Evolutionary conservation across 2,888 invertebrate genomes (phyloP).

Genomic region (Dryococelus australis): DNA sequence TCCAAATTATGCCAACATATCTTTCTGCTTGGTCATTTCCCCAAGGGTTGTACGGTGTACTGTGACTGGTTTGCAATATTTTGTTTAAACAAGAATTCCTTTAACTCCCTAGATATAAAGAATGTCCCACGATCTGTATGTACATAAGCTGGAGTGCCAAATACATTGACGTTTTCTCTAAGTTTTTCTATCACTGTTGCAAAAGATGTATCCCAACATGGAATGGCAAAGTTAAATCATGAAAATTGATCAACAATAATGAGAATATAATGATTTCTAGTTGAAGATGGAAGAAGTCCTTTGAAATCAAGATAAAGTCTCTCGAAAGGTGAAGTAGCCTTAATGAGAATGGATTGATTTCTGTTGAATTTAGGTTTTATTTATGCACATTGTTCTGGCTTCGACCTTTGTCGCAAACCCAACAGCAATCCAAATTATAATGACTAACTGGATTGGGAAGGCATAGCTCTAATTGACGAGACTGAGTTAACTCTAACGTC

Average conservation of each 20-base stretch:
- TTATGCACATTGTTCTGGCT: too few relatives aligned
- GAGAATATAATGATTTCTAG: too few relatives aligned
- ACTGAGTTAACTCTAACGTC: too few relatives aligned
- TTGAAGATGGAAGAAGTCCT: too few relatives aligned
- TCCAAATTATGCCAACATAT: constrained; percentile 27
- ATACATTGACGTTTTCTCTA: neutral
- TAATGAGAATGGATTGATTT: too few relatives aligned
- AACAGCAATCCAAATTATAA: too few relatives aligned
- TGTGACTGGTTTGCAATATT: neutral
- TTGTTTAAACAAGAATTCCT: neutral
- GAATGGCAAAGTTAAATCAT: neutral
- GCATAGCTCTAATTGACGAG: too few relatives aligned
- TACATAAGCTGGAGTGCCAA: neutral
- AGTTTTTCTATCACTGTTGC: neutral
- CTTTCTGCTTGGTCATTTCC: neutral
- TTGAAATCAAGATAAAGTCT: too few relatives aligned
- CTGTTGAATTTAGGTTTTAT: too few relatives aligned
- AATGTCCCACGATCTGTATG: neutral
- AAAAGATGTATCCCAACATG: neutral
- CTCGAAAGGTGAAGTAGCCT: too few relatives aligned
- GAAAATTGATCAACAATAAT: neutral
- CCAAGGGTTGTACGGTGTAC: neutral
- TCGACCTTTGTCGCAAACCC: too few relatives aligned
- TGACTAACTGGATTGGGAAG: too few relatives aligned
- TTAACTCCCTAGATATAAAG: neutral